A percentile compares a stretch with the other conserved stretches of the same genome.
Evolutionary conservation across 1,140 invertebrate genomes (phyloP).

Genomic region (Cydia strobilella): DNA sequence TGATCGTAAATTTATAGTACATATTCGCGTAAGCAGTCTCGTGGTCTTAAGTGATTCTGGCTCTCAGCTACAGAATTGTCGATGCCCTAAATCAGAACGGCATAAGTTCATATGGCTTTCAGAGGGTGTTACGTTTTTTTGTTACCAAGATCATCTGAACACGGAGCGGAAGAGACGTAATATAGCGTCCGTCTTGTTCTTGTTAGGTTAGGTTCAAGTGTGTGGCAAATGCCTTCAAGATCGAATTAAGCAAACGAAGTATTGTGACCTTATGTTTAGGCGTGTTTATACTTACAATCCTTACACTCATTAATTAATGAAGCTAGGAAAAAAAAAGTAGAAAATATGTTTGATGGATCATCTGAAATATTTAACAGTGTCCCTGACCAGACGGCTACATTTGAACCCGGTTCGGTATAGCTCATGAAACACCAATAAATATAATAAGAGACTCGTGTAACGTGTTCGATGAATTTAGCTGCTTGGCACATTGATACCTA

Average conservation of each 20-base stretch:
- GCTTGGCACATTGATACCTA: too few species aligned
- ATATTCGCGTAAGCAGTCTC: not conserved
- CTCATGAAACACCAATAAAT: too few species aligned
- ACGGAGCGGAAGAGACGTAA: constrained; percentile 1
- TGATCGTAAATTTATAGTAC: not conserved
- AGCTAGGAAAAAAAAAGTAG: not conserved
- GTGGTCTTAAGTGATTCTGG: not conserved
- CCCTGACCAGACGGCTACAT: too few species aligned
- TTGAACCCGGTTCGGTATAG: too few species aligned
- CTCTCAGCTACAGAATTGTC: not conserved
- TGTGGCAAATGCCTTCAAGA: not conserved
- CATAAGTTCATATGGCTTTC: constrained; percentile 1
- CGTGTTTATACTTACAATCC: not conserved
- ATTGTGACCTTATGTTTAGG: not conserved
- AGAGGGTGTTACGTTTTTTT: not conserved
- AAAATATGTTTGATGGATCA: too few species aligned
- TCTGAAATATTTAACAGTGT: too few species aligned
- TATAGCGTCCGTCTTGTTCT: not conserved
- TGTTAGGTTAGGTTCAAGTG: constrained; percentile 1
- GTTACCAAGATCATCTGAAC: not conserved
- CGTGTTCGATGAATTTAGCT: too few species aligned
- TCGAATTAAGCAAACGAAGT: not conserved
- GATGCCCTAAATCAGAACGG: not conserved
- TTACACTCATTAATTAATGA: not conserved
- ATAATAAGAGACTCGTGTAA: too few species aligned